Conservation (phyloP, 2,888 invertebrate genomes). For the Geophilus truncorum region DNA sequence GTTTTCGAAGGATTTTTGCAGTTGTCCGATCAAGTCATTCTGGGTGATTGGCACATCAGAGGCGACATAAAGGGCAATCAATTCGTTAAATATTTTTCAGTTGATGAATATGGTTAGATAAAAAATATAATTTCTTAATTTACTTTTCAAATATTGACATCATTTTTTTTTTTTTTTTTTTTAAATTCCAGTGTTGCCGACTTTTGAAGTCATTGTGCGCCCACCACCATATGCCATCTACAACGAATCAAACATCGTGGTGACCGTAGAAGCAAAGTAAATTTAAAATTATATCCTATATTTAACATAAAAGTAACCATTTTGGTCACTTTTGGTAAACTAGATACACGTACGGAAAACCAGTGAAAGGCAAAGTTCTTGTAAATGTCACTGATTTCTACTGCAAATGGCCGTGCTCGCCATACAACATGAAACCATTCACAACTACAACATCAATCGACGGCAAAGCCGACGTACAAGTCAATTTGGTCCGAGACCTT, state of each 20-base stretch:
- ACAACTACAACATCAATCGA: conserved; percentile 32
- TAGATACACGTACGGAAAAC: conserved; percentile 41
- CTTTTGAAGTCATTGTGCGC: conserved; percentile 52
- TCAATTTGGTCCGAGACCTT: conserved; percentile 32
- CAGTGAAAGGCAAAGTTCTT: conserved; percentile 34
- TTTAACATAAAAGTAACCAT: neutral
- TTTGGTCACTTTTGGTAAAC: no score
- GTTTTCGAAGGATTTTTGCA: conserved; percentile 43
- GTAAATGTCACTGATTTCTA: conserved; percentile 31
- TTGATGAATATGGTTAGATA: conserved; percentile 44
- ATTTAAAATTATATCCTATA: no score
- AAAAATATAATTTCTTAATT: neutral
- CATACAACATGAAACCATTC: conserved; percentile 18
- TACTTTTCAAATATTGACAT: neutral
- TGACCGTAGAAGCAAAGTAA: conserved; percentile 51
- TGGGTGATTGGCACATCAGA: conserved; percentile 48
- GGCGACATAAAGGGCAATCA: conserved; percentile 41
- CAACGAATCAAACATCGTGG: conserved; percentile 46
- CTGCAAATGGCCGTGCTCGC: conserved; percentile 28
- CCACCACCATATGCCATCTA: conserved; percentile 49
- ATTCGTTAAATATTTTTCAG: conserved; percentile 46
- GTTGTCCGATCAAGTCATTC: conserved; percentile 46
- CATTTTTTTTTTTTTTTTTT: conserved; percentile 23
- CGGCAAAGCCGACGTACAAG: conserved; percentile 33
- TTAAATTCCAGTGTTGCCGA: conserved; percentile 50